Evolutionary conservation across 2,888 invertebrate genomes (phyloP).

Genomic region (Parelbella ahira): DNA sequence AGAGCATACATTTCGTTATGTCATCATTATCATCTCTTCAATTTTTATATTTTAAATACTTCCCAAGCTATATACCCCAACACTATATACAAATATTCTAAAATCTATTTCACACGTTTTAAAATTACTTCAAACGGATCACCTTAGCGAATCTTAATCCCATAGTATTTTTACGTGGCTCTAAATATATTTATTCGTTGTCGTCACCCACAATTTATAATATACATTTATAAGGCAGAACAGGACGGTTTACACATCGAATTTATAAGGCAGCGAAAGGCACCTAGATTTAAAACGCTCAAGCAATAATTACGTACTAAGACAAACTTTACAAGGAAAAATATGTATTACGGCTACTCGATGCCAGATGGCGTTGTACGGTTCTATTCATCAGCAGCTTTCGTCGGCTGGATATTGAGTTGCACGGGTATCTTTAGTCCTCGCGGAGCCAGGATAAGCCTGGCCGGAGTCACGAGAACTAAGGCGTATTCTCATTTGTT

Average conservation of each 20-base stretch:
- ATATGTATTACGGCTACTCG: constrained; percentile 44
- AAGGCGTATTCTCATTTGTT: constrained; percentile 83
- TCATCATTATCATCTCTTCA: no score
- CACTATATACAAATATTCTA: no score
- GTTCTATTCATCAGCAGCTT: no score
- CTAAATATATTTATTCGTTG: no score
- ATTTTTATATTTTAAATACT: no score
- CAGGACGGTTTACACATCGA: constrained; percentile 65
- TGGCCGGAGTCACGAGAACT: constrained; percentile 74
- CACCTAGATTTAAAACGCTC: constrained; percentile 45
- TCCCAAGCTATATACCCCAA: no score
- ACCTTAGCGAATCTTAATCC: no score
- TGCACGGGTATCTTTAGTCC: constrained; percentile 60
- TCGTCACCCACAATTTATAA: constrained; percentile 53
- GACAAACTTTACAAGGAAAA: constrained; percentile 20
- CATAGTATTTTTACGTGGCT: no score
- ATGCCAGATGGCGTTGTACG: constrained; percentile 57
- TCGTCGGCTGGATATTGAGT: constrained; percentile 33
- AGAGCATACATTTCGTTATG: no score
- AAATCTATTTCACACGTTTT: no score
- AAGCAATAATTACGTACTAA: constrained; percentile 20
- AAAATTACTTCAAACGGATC: no score
- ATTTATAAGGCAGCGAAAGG: constrained; percentile 66
- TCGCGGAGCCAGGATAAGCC: constrained; percentile 68
- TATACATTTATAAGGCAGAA: constrained; percentile 46